phyloP scores from a whole-genome alignment of 2,113 vertebrate genomes.

The Myotis davidii region DNA sequence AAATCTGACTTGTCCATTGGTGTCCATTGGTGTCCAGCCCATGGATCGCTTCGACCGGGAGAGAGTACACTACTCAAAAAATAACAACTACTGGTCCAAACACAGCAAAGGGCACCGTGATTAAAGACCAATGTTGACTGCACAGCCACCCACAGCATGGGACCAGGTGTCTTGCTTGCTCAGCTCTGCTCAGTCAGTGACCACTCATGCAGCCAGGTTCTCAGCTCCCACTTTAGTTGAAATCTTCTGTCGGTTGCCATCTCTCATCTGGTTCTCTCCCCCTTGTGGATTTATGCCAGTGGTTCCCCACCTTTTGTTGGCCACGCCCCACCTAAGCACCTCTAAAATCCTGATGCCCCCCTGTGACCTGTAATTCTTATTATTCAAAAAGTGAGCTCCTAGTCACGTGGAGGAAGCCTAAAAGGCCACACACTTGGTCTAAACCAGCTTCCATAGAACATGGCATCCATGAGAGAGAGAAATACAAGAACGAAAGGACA shows the following conservation, averaged over 20 bases:
- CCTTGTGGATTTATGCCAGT: neutral
- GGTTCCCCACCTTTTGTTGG: no score
- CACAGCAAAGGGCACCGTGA: neutral
- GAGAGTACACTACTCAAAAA: neutral
- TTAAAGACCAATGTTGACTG: neutral
- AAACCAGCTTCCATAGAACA: no score
- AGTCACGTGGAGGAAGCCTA: no score
- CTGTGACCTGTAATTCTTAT: no score
- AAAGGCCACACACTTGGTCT: no score
- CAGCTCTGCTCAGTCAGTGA: neutral
- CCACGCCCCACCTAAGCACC: no score
- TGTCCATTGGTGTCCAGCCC: no score
- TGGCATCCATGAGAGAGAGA: no score
- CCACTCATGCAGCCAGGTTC: neutral
- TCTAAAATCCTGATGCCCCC: no score
- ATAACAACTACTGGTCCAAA: neutral
- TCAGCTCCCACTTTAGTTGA: neutral
- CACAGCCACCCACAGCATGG: neutral
- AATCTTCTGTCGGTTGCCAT: neutral
- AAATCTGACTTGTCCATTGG: neutral
- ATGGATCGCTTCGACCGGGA: neutral
- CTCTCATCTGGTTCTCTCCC: neutral
- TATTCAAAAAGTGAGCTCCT: no score
- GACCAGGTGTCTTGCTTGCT: neutral
- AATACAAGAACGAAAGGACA: no score